A percentile compares a stretch with the other conserved stretches of the same genome.
These are phyloP conservation scores for Anorthoa munda DNA, from an alignment of 2,888 invertebrate species.

Conservation along the genomic window DNA sequence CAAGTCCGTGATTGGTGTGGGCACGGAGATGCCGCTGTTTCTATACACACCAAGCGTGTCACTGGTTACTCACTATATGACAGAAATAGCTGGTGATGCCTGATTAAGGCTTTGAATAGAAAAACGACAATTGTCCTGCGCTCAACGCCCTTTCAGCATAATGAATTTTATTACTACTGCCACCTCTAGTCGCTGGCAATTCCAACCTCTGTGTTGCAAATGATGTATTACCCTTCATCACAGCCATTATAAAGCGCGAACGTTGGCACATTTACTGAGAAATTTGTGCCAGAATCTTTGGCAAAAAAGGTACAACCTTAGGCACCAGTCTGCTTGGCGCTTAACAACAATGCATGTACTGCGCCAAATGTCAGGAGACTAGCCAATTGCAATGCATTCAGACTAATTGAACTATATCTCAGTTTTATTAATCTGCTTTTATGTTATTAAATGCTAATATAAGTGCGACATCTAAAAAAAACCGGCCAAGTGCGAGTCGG, in stretches of 20 bases:
- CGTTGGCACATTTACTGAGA: conserved; percentile 34
- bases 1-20: no score
- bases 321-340: conserved; percentile 37
- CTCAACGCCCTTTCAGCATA: neutral
- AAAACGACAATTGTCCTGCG: no score
- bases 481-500: no score
- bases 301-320: conserved; percentile 28
- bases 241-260: conserved; percentile 34
- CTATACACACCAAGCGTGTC: no score
- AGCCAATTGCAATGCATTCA: conserved; percentile 41
- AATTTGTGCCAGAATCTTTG: conserved; percentile 51
- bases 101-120: no score
- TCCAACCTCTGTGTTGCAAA: neutral
- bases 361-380: conserved; percentile 45
- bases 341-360: conserved; percentile 18
- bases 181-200: neutral
- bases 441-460: neutral
- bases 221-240: conserved; percentile 25
- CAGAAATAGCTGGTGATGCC: no score
- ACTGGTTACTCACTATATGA: no score
- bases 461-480: no score
- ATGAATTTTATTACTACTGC: neutral
- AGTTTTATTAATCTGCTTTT: conserved; percentile 6
- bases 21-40: no score
- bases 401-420: conserved; percentile 33